Base-by-base conservation (phyloP, 2,797 vertebrate genomes). In the Pseudochaenichthys georgianus region DNA sequence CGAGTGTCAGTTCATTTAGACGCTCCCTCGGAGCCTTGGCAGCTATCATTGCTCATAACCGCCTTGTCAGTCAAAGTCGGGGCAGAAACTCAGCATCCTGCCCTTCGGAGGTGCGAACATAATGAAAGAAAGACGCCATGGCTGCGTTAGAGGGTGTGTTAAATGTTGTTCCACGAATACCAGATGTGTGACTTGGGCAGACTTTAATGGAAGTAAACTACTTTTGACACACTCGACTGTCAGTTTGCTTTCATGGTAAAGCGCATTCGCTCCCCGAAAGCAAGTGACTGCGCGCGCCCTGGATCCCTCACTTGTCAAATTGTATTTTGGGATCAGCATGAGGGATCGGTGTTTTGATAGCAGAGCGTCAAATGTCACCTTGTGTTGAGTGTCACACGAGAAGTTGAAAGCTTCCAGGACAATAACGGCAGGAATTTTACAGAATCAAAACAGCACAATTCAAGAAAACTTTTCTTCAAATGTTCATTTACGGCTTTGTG, bases 31-130 rank as follows among this genome's bases (percentile, higher is more conserved):
- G 88, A 89, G 80, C 78, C 75, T 86, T 84, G 86, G 89, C 89
- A 90, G 92, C 91, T 74, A 92, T 94, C 91, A 91, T 84, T 77
- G 87, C 89, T 92, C 87, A 94, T 95, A 92, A 94, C 80, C 84
- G 31, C 57, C 13, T 16, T 90, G 94, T 95, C 94, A 94, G 88
- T 95, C 87, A 92, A 87, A 87, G 70, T 62, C 43, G 16, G 61
- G 82, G 76, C 55, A 67, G 83, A 70, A 62, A 78, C 64, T 53
- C 73, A 64, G 77, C 84, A 78, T 84, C 78, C 76, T 84, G 83
- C 82, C 90, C 88, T 83, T 77, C 63, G 70, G 87, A 92, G 80
- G 81, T 84, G 87, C 75, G 70, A 88, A 85, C 84, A 55, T 75
- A 81, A 92, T 84, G 79, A 88, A 88, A 88, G 81, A 72, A 81